Evolutionary conservation across 2,888 invertebrate genomes (phyloP), one percentile per base, ranked within the genome.

Genomic region (Neoscelio sp.): DNA sequence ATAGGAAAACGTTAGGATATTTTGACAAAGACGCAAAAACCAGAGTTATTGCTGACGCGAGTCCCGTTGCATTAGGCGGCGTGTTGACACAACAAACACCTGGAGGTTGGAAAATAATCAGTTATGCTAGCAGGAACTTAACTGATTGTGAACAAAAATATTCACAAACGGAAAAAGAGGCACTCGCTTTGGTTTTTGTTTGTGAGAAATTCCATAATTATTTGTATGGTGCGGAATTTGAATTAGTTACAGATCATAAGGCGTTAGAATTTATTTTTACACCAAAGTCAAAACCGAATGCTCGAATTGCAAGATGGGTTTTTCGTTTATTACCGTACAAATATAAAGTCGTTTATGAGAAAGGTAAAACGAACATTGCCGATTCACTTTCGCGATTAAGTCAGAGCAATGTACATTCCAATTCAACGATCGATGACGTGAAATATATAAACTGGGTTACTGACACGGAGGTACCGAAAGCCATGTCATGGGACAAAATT

Each of bases 211-310:
- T 91, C 78, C 83, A 89, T 48, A 79, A 86, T 26, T 91, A 87
- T 74, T 54, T 91, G 0, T 87, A 82, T 68, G 91, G 91, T 2
- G 80, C 86, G 2, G 80, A 85, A 7, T 91, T 91, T 80, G 86
- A 84, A 0, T 77, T 86, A 1, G 56, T 80, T 3, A 84, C 80
- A 0, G 82, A 85, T 17, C 83, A 83, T 38, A 85, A 83, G 50
- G 89, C 91, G 0, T 76, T 91, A 5, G 82, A 85, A 20, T 82
- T 33, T 7, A 82, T 86, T 23, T 85, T 84, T 79, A 76, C 70
- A 2, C 71, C 78, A 62, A 26, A 5, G 10, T 81, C 82, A 0
- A 65, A 80, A 58, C 80, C 83, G 17, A 68, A 65, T 52, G 58
- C 77, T 65, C 15, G 84, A 77, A 46, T 76, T 13, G 67, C 83